These are phyloP conservation scores for Rhyacophila brunnea DNA, from an alignment of 1,140 invertebrate species.

Conservation along the genomic window DNA sequence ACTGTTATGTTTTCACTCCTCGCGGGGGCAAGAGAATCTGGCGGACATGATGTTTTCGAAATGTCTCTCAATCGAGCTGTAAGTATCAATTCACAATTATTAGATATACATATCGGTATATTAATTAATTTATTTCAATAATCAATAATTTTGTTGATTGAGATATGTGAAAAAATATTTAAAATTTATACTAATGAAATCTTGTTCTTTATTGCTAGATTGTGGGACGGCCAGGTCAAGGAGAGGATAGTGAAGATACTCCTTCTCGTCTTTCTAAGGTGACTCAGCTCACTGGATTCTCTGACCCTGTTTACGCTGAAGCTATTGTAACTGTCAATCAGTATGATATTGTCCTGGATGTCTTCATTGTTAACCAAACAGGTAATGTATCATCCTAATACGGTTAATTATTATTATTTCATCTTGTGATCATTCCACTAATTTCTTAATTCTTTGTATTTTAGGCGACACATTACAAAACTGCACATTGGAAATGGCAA, in stretches of 20 bases:
- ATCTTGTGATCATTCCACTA: neutral
- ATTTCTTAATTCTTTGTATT: conserved; percentile 3
- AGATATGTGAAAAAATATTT: too few species aligned
- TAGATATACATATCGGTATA: too few species aligned
- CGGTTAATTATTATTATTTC: neutral
- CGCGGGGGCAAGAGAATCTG: conserved; percentile 70
- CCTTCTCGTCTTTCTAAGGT: conserved; percentile 53
- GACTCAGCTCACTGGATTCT: conserved; percentile 99
- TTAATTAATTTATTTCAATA: too few species aligned
- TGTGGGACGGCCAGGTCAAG: conserved; percentile 33
- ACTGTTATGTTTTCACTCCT: conserved; percentile 74
- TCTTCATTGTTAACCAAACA: conserved; percentile 97
- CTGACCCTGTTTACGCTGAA: conserved; percentile 98
- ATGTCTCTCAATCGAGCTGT: conserved; percentile 86
- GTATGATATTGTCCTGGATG: conserved; percentile 97
- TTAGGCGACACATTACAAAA: conserved; percentile 92
- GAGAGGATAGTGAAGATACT: conserved; percentile 28
- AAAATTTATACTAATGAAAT: neutral
- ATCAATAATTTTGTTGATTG: too few species aligned
- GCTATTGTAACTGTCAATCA: conserved; percentile 99
- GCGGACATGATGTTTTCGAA: conserved; percentile 90
- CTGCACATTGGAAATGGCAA: conserved; percentile 95
- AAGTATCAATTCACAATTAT: conserved; percentile 4
- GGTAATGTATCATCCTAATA: conserved; percentile 43
- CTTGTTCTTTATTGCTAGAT: conserved; percentile 16